A percentile compares a stretch with the other conserved stretches of the same genome.
Conservation (phyloP, 2,797 vertebrate species). For the Yasuhikotakia modesta region DNA sequence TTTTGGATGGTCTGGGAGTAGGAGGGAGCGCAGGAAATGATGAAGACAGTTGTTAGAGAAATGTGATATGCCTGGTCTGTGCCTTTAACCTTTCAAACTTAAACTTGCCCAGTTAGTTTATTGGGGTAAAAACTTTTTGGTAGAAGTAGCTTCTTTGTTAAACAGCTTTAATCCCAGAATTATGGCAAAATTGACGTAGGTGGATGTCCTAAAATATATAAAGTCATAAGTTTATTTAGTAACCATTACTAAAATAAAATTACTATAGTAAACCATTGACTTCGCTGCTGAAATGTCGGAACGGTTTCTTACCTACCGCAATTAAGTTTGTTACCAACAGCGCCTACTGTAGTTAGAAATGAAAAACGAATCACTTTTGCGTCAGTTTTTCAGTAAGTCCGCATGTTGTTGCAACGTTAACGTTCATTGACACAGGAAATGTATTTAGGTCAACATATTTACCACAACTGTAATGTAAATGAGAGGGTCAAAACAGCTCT, state of each 20-base stretch:
- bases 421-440: neutral
- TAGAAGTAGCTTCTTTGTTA: neutral
- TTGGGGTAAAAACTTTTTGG: neutral
- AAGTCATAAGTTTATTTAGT: neutral
- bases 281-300: too few species aligned
- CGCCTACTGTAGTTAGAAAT: conserved; percentile 1
- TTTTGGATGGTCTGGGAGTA: conserved; percentile 27
- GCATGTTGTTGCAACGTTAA: neutral
- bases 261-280: neutral
- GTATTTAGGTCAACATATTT: conserved; percentile 60
- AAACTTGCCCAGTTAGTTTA: neutral
- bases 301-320: neutral
- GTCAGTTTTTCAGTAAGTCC: neutral
- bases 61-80: conserved; percentile 56
- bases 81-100: conserved; percentile 18
- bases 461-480: conserved; percentile 74
- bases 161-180: neutral
- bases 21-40: conserved; percentile 79
- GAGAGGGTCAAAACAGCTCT: conserved; percentile 70
- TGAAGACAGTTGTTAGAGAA: conserved; percentile 76
- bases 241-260: neutral
- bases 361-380: neutral
- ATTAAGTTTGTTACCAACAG: neutral
- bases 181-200: too few species aligned
- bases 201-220: neutral